phyloP scores from a whole-genome alignment of 2,888 invertebrate species.

The Adelphocoris suturalis region DNA sequence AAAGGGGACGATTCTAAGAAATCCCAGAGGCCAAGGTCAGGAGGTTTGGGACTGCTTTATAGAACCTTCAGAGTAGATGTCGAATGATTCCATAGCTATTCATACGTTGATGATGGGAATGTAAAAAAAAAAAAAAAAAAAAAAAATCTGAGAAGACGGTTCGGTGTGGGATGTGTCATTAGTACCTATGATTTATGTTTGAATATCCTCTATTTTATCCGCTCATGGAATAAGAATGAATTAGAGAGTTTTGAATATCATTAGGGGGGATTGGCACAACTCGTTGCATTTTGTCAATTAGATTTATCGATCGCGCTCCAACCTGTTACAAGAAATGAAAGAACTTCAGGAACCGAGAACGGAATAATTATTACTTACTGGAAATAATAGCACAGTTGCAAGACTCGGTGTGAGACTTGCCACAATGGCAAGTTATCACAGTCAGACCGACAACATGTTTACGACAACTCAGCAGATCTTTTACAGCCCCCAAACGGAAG shows the following conservation, averaged over 20 bases:
- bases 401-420: background rate
- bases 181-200: background rate
- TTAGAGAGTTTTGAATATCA: background rate
- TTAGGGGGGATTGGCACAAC: background rate
- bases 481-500: slow-evolving; percentile 46
- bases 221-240: background rate
- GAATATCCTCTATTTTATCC: background rate
- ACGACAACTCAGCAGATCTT: slow-evolving; percentile 68
- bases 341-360: too few relatives aligned
- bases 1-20: slow-evolving; percentile 50
- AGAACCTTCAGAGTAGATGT: background rate
- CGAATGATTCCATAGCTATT: too few relatives aligned
- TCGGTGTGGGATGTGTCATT: background rate
- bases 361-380: too few relatives aligned
- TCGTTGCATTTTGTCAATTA: background rate
- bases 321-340: too few relatives aligned
- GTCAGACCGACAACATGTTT: slow-evolving; percentile 49
- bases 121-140: background rate
- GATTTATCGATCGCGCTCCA: too few relatives aligned
- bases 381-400: too few relatives aligned
- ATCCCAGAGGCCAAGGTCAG: slow-evolving; percentile 46
- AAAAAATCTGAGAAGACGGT: background rate
- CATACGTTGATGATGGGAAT: too few relatives aligned
- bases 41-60: slow-evolving; percentile 17
- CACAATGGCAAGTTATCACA: background rate